Evolutionary conservation across 2,113 vertebrate genomes (phyloP).

Genomic region (Naja naja): DNA sequence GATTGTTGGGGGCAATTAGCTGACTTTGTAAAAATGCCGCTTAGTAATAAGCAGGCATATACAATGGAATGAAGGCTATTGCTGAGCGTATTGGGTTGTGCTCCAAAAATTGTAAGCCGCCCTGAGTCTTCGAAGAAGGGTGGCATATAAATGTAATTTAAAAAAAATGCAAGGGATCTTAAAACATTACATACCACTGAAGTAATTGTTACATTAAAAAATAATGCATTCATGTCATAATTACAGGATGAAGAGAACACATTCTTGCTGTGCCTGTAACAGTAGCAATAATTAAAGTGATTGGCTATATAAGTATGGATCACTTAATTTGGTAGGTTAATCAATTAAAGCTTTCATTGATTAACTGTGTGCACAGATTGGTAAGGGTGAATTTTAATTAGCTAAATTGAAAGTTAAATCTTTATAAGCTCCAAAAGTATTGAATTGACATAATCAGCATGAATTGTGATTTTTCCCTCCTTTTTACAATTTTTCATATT

Average conservation of each 20-base stretch:
- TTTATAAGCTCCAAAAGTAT: not conserved
- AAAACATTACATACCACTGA: not conserved
- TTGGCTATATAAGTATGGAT: not conserved
- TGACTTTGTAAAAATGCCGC: no score
- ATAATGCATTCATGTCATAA: not conserved
- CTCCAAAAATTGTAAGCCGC: no score
- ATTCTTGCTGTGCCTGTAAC: not conserved
- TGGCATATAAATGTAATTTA: no score
- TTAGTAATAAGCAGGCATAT: no score
- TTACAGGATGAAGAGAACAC: not conserved
- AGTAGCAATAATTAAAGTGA: not conserved
- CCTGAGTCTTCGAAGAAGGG: no score
- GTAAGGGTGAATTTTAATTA: not conserved
- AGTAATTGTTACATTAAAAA: not conserved
- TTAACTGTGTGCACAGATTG: not conserved
- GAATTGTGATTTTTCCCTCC: not conserved
- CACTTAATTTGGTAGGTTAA: not conserved
- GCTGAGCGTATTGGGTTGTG: no score
- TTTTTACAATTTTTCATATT: not conserved
- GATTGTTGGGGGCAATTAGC: no score
- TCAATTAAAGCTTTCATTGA: not conserved
- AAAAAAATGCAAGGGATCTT: not conserved
- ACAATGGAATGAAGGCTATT: no score
- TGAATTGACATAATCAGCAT: not conserved
- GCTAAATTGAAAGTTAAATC: not conserved